These are phyloP conservation scores for Melanostigma gelatinosum DNA, from an alignment of 2,113 vertebrate species.

Conservation along the genomic window DNA sequence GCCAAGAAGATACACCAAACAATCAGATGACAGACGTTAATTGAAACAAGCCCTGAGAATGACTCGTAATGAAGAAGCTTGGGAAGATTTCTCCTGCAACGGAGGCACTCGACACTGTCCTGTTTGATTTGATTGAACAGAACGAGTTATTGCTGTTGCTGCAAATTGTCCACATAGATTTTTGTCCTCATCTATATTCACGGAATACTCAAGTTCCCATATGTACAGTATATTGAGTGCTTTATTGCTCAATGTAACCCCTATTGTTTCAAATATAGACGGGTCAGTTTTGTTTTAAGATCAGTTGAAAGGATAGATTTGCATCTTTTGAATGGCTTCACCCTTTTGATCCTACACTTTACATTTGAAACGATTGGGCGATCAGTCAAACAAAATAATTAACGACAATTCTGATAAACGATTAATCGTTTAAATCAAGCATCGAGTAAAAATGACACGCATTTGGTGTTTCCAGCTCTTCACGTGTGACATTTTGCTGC, in stretches of 20 bases:
- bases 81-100: constrained; percentile 19
- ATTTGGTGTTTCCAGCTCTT: neutral
- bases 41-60: constrained; percentile 44
- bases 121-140: constrained; percentile 12
- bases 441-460: neutral
- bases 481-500: neutral
- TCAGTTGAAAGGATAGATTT: neutral
- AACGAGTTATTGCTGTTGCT: neutral
- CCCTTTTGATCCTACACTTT: neutral
- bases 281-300: neutral
- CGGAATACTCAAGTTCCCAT: neutral
- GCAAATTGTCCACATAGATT: neutral
- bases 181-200: neutral
- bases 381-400: neutral
- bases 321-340: too few relatives aligned
- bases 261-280: neutral
- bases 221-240: neutral
- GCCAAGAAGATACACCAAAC: constrained; percentile 41
- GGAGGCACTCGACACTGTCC: neutral
- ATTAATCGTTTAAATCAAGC: neutral
- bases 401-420: neutral
- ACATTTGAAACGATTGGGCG: neutral
- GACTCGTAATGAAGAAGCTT: constrained; percentile 14
- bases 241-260: neutral
- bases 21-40: constrained; percentile 38